phyloP scores from a whole-genome alignment of 1,140 invertebrate species.

The Nephotettix cincticeps region DNA sequence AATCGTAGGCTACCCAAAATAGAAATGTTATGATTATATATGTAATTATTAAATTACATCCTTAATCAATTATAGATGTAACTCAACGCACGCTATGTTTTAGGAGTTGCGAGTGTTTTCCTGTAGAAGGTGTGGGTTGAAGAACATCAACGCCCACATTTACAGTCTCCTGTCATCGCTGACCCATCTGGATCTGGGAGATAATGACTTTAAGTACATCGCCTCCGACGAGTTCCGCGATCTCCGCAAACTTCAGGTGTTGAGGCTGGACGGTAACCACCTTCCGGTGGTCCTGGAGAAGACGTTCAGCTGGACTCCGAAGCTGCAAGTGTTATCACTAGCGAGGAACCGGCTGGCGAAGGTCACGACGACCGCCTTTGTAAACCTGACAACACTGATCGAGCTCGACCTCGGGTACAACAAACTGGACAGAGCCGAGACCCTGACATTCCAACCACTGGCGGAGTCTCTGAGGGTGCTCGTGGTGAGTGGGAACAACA shows the following conservation, averaged over 20 bases:
- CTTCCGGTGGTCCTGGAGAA: conserved; percentile 70
- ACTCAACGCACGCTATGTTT: too few relatives aligned
- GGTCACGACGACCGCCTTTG: conserved; percentile 66
- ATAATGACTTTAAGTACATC: conserved; percentile 76
- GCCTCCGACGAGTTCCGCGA: conserved; percentile 70
- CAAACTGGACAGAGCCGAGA: conserved; percentile 64
- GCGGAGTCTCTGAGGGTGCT: conserved; percentile 60
- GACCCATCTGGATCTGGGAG: conserved; percentile 68
- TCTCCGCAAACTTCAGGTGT: conserved; percentile 62
- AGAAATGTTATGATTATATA: too few relatives aligned
- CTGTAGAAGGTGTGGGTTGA: conserved; percentile 66
- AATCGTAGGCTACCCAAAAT: too few relatives aligned
- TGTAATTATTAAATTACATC: too few relatives aligned
- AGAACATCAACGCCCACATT: conserved; percentile 71
- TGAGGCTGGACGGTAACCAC: conserved; percentile 74
- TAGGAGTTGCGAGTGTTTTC: conserved; percentile 65
- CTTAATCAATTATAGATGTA: too few relatives aligned
- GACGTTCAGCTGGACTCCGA: conserved; percentile 57
- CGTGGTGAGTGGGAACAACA: conserved; percentile 65
- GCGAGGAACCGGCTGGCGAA: conserved; percentile 71
- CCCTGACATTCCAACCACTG: conserved; percentile 57
- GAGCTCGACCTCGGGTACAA: conserved; percentile 73
- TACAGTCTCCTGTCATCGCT: conserved; percentile 69
- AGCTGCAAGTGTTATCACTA: conserved; percentile 55
- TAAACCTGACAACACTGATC: conserved; percentile 61